Evolutionary conservation across 1,140 invertebrate species (phyloP).

Genomic region (Bombus affinis): DNA sequence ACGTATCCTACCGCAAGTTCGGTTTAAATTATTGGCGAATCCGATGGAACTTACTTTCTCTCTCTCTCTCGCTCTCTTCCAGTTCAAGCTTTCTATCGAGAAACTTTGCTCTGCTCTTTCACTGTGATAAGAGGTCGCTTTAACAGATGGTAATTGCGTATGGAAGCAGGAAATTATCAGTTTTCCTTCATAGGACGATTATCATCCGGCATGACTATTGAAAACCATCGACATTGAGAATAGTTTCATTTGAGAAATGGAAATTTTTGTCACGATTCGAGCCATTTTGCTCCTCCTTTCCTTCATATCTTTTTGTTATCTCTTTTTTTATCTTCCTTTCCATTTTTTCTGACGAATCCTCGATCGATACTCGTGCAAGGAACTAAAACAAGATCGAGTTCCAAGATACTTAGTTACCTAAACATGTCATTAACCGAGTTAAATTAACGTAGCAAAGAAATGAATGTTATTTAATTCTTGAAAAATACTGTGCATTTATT

Average conservation of each 20-base stretch:
- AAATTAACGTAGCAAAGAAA: too few relatives aligned
- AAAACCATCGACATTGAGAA: not conserved
- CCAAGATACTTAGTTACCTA: too few relatives aligned
- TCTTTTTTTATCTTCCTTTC: not conserved
- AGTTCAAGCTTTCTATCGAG: not conserved
- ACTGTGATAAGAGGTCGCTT: not conserved
- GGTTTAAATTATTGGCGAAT: slow-evolving; percentile 29
- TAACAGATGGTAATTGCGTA: slow-evolving; percentile 11
- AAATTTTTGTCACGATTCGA: too few relatives aligned
- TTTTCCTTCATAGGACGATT: not conserved
- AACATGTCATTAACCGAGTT: too few relatives aligned
- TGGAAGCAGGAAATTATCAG: slow-evolving; percentile 3
- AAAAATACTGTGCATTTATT: too few relatives aligned
- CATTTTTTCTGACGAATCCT: too few relatives aligned
- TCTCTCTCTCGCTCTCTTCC: not conserved
- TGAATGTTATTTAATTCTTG: too few relatives aligned
- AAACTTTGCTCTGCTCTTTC: not conserved
- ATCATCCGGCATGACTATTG: not conserved
- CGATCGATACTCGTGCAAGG: too few relatives aligned
- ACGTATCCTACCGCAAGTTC: not conserved
- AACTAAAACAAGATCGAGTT: too few relatives aligned
- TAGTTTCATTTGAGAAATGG: too few relatives aligned
- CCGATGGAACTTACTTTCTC: not conserved
- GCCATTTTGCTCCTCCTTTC: not conserved
- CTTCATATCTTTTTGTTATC: not conserved